phyloP scores from a whole-genome alignment of 1,140 invertebrate species.

The Microplitis demolitor region DNA sequence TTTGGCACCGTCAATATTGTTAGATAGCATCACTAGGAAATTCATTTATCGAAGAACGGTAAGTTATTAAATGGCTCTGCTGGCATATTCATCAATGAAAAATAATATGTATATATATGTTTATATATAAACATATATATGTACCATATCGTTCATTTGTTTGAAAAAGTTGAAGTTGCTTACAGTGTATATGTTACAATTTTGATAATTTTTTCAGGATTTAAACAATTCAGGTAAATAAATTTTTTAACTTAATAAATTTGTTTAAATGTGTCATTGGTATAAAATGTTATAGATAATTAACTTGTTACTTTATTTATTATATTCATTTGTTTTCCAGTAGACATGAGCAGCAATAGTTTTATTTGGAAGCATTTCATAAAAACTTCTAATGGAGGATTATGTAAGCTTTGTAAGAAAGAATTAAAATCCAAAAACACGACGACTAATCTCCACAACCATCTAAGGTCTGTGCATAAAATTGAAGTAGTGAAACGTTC shows the following conservation, averaged over 20 bases:
- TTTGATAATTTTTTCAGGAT: background rate
- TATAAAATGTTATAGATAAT: background rate
- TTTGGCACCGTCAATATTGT: background rate
- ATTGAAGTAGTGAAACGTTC: background rate
- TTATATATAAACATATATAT: background rate
- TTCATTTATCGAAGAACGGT: background rate
- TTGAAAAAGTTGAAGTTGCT: background rate
- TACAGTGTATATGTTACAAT: background rate
- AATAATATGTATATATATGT: no score
- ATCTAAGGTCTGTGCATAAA: background rate
- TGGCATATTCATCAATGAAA: background rate
- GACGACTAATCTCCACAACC: background rate
- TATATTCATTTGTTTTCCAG: background rate
- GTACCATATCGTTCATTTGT: background rate
- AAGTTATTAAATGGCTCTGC: background rate
- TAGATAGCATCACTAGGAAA: background rate
- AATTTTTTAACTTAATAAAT: background rate
- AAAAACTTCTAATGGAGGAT: background rate
- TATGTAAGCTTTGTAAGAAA: background rate
- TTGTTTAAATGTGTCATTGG: background rate
- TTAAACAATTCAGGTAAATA: background rate
- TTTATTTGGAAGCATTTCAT: background rate
- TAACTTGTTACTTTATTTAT: background rate
- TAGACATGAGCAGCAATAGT: background rate
- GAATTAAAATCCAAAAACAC: background rate